Conservation (phyloP, 2,888 invertebrate species). For the Schizaphis graminum region DNA sequence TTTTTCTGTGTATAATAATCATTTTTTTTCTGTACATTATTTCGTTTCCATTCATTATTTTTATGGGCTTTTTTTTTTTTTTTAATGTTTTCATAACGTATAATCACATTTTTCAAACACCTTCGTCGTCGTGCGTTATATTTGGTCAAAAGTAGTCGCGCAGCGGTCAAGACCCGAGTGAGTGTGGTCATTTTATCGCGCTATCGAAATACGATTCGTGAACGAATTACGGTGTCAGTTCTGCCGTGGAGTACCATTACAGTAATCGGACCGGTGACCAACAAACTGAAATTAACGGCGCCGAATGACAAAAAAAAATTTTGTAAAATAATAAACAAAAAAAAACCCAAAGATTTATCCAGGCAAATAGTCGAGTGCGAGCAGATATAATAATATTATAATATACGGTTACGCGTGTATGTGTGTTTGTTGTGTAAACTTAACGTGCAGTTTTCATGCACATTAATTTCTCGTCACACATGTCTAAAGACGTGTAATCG, state of each 20-base stretch:
- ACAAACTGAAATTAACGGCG: slow-evolving; percentile 29
- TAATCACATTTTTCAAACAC: not conserved
- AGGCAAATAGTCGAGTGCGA: not conserved
- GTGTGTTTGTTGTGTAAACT: not conserved
- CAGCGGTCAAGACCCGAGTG: not conserved
- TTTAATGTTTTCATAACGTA: not conserved
- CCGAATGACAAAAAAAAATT: not conserved
- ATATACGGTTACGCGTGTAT: not conserved
- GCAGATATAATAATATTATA: not conserved
- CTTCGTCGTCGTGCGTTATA: not conserved
- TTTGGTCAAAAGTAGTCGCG: not conserved
- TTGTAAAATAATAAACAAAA: not conserved
- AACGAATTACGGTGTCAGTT: not conserved
- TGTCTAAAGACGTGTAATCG: not conserved
- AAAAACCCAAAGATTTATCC: not conserved
- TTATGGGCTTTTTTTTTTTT: not conserved
- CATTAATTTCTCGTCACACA: not conserved
- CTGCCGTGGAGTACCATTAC: not conserved
- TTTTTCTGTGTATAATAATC: not conserved
- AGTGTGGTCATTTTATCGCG: not conserved
- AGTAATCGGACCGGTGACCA: not conserved
- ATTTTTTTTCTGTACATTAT: not conserved
- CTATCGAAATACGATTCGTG: not conserved
- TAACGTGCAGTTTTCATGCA: not conserved
- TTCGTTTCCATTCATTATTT: slow-evolving; percentile 4